Base-by-base conservation (phyloP, 2,113 vertebrate genomes). In the Actenoides lindsayi region DNA sequence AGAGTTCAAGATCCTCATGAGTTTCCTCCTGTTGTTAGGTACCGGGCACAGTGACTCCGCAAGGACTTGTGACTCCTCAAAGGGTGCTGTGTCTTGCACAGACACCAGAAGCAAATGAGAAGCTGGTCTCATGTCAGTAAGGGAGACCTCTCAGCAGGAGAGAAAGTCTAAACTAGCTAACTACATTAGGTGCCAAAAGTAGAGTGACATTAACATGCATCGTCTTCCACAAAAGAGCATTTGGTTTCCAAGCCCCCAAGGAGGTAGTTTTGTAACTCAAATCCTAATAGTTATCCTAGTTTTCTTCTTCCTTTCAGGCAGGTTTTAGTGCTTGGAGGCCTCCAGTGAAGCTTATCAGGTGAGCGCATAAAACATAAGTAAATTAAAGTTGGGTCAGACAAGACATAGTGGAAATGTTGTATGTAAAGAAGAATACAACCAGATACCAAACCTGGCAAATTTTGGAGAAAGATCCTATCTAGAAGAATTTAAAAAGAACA, bases 21-120 rank as follows among this genome's bases (percentile, higher is more conserved):
- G 11, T 42, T 90, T 41, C 7, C 4, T 8, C 9, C 2, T 0
- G 0, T 3, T 7, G 5, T 11, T 56, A 78, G 75, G 9, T 15
- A 48, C 2, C 6, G 3, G 37, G 9, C 11, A 1, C 59, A 62
- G 20, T 37, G 20, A 59, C 16, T 50, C 19, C 17, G 11, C 31
- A 33, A 19, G 30, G 46, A 6, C 21, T 21, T 89, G 20, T 57
- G 44, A 48, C 30, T 19, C 35, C 21, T 13, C 20, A 35, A 8
- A 59, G 14, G 4, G 18, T 73, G 5, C 24, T 73, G 25, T 16
- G 69, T 25, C 41, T 5, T 21, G 25, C 64, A 62, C 13, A 57
- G 21, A 4, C 24, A 51, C 18, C 24, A 90, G 24, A 57, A 53
- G 10, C 10, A 81, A 87, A n/a, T 30, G 15, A 84, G n/a, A 8